Evolutionary conservation across 2,113 vertebrate genomes (phyloP), one percentile per base, ranked within the genome.

Genomic region (Canis aureus): DNA sequence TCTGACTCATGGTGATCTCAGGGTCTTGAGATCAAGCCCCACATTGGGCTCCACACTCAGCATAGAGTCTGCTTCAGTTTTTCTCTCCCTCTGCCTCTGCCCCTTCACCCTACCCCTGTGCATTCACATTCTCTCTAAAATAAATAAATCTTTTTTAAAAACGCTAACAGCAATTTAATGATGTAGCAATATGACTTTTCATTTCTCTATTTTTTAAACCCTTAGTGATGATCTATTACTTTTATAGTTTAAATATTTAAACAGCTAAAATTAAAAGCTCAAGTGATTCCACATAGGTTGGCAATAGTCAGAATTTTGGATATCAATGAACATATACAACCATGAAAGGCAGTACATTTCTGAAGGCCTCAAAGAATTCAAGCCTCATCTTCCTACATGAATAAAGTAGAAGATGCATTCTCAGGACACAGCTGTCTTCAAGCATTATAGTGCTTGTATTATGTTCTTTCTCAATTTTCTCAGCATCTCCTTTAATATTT

Each of bases 161-260:
- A 89, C 32, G 22, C 20, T 38, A 88, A 89, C 2, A 66, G 59
- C 23, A 59, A 4, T 25, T 92, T 81, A 92, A 89, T 64, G 51
- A n/a, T 84, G 13, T 57, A 82, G n/a, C 27, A 69, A 85, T 57
- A 86, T 49, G 25, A 66, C 59, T 92, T 76, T 86, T 29, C 59
- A 67, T 69, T 89, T 93, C 49, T 43, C 57, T 92, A 64, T 73
- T 55, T 89, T 64, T 66, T 51, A 82, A 80, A 69, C 11, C 8
- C 67, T 76, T 55, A 80, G 15, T 49, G 69, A 69, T 66, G 16
- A 86, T 32, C 15, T 27, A 86, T 66, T 71, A 32, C 7, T 83
- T 95, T 67, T 10, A 93, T 4, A 51, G 38, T 64, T 95, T 91
- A 89, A 69, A 86, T 67, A 32, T 66, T 95, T 73, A 78, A 93